phyloP scores from a whole-genome alignment of 2,888 invertebrate genomes.

The Netelia melanura region DNA sequence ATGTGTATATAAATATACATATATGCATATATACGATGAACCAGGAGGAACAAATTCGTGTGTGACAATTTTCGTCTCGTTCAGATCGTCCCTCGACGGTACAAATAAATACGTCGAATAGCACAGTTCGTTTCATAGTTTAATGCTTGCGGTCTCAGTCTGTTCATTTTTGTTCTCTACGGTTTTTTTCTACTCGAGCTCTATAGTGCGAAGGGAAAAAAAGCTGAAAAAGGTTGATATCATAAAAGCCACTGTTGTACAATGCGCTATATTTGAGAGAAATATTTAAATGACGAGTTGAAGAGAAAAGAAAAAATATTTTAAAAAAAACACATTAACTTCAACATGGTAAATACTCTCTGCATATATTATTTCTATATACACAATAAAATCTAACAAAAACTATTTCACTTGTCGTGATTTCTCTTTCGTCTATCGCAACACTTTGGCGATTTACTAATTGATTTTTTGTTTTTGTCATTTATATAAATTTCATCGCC shows the following conservation, averaged over 20 bases:
- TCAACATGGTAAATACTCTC: conserved; percentile 28
- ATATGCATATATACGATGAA: conserved; percentile 4
- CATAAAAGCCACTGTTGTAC: conserved; percentile 49
- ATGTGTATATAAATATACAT: conserved; percentile 7
- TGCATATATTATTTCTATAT: conserved; percentile 60
- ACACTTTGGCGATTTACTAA: conserved; percentile 20
- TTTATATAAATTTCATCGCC: conserved; percentile 28
- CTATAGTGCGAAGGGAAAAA: conserved; percentile 81
- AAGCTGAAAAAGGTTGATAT: conserved; percentile 82
- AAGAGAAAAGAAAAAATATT: conserved; percentile 35
- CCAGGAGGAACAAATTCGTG: conserved; percentile 1
- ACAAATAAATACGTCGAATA: conserved; percentile 31
- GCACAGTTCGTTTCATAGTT: conserved; percentile 8
- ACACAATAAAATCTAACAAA: conserved; percentile 56
- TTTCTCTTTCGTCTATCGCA: conserved; percentile 37
- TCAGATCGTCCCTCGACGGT: conserved; percentile 49
- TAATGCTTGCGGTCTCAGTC: conserved; percentile 13
- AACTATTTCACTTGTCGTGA: conserved; percentile 51
- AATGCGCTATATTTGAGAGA: conserved; percentile 51
- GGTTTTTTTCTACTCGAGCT: conserved; percentile 65
- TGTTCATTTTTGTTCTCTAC: conserved; percentile 25
- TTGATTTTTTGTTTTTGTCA: conserved; percentile 37
- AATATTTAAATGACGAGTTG: conserved; percentile 31
- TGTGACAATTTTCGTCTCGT: conserved; percentile 29
- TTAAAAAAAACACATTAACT: conserved; percentile 11